phyloP scores from a whole-genome alignment of 2,797 vertebrate genomes.

The Peromyscus attwateri region DNA sequence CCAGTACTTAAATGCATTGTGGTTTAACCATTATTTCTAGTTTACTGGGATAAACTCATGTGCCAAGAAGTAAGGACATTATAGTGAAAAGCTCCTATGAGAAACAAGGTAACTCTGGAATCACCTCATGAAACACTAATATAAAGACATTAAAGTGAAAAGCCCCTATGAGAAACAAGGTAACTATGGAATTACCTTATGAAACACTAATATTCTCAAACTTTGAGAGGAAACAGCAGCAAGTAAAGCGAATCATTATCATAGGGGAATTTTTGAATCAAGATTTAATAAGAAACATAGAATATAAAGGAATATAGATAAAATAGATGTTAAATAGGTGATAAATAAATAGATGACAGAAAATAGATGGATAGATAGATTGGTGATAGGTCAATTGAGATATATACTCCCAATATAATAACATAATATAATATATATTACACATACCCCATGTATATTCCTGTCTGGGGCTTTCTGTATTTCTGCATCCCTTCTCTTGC shows the following conservation, averaged over 20 bases:
- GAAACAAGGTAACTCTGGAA: slow-evolving; percentile 18
- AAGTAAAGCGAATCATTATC: not conserved
- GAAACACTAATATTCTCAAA: slow-evolving; percentile 4
- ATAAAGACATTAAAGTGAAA: not conserved
- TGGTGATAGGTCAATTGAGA: not conserved
- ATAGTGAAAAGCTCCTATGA: not conserved
- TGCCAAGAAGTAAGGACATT: not conserved
- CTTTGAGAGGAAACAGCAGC: slow-evolving; percentile 1
- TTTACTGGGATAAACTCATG: slow-evolving; percentile 4
- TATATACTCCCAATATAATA: not conserved
- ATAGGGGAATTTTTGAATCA: not conserved
- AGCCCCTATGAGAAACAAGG: not conserved
- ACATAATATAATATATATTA: not conserved
- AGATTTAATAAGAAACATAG: not conserved
- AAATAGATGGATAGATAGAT: not conserved
- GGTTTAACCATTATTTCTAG: not conserved
- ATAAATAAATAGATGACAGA: not conserved
- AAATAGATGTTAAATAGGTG: not conserved
- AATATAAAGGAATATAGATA: not conserved
- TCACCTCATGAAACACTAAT: not conserved
- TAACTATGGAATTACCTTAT: not conserved
- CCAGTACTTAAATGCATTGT: not conserved
- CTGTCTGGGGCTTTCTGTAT: not conserved
- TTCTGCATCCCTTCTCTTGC: not conserved
- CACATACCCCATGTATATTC: not conserved